Conservation (phyloP, 2,797 vertebrate species). For the Danio choprae region DNA sequence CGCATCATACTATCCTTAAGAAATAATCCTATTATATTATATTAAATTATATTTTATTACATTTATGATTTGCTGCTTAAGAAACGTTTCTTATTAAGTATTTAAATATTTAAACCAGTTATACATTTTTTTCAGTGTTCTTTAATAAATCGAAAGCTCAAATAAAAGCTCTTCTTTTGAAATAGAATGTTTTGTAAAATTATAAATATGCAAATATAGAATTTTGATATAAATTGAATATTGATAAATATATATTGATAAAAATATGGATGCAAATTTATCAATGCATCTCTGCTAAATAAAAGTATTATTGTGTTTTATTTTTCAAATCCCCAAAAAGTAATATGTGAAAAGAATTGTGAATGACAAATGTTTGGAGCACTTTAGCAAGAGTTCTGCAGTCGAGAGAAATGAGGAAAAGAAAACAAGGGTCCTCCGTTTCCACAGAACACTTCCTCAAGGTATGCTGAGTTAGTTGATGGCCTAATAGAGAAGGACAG, state of each 20-base stretch:
- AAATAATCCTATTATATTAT: no score
- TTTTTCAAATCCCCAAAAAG: background rate
- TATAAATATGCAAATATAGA: no score
- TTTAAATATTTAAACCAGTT: background rate
- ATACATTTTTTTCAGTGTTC: background rate
- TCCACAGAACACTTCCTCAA: constrained; percentile 67
- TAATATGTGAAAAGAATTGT: background rate
- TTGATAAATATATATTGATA: no score
- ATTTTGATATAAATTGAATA: no score
- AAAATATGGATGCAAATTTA: no score
- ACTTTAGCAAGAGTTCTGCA: background rate
- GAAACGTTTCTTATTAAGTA: background rate
- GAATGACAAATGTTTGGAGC: background rate
- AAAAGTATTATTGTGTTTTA: background rate
- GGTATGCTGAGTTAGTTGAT: constrained; percentile 63
- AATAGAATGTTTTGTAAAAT: background rate
- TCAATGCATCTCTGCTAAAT: background rate
- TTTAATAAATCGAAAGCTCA: background rate
- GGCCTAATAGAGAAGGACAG: constrained; percentile 26
- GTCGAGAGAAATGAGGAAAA: constrained; percentile 38
- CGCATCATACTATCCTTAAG: no score
- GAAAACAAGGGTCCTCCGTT: constrained; percentile 31
- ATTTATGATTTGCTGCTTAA: background rate
- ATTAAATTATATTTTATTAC: no score
- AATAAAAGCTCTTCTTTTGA: background rate